A percentile compares a stretch with the other conserved stretches of the same genome.
phyloP scores from a whole-genome alignment of 2,113 vertebrate genomes.

The Centropus bengalensis region DNA sequence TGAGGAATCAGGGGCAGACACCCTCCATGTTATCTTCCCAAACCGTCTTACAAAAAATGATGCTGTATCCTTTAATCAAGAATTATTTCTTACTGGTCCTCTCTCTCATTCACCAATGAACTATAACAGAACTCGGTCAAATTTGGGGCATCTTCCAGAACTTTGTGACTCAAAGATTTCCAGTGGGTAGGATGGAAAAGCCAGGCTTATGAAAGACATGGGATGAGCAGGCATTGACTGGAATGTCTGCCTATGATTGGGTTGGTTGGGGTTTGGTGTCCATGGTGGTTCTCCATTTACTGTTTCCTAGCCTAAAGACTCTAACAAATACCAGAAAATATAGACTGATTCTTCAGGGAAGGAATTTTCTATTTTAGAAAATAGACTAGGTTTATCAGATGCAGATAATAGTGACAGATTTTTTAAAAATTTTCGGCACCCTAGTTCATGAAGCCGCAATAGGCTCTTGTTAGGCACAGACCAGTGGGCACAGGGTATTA shows the following conservation, averaged over 20 bases:
- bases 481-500: not conserved
- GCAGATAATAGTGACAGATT: not conserved
- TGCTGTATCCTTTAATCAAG: not conserved
- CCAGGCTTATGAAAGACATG: rapidly evolving
- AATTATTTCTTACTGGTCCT: not conserved
- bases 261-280: not conserved
- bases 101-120: not conserved
- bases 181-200: not conserved
- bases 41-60: not conserved
- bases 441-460: not conserved
- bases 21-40: not conserved
- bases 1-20: not conserved
- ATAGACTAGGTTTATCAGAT: not conserved
- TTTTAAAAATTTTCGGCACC: not conserved
- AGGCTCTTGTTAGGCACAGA: not conserved
- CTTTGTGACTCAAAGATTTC: not conserved
- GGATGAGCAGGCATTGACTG: not conserved
- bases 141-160: not conserved
- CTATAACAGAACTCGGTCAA: not conserved
- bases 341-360: not conserved
- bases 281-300: not conserved
- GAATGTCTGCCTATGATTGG: not conserved
- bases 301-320: not conserved
- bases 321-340: not conserved
- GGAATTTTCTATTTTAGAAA: not conserved